Percentiles rank a stretch among this genome's conserved stretches.
phyloP scores from a whole-genome alignment of 2,113 vertebrate species.

The Craseonycteris thonglongyai region DNA sequence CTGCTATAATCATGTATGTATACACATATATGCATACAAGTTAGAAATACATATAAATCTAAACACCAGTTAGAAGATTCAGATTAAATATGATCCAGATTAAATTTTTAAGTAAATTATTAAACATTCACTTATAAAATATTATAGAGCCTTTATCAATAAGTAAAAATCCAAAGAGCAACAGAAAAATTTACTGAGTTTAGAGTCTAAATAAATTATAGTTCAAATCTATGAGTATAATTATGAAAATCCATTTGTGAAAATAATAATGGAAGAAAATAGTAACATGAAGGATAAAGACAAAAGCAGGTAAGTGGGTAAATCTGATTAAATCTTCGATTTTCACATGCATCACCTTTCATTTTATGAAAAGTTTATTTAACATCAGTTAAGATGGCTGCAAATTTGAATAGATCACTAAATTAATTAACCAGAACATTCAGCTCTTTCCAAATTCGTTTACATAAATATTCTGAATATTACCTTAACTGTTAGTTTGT shows the following conservation, averaged over 20 bases:
- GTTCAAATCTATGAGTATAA: neutral
- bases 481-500: neutral
- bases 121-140: neutral
- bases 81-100: neutral
- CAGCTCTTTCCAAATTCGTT: conserved; percentile 2
- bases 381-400: neutral
- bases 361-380: neutral
- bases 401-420: neutral
- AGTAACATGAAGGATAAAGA: neutral
- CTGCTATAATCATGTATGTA: neutral
- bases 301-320: neutral
- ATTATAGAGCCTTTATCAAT: neutral
- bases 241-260: neutral
- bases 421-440: neutral
- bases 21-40: neutral
- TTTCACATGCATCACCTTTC: neutral
- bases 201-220: neutral
- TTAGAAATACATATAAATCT: neutral
- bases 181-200: neutral
- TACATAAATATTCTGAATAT: neutral
- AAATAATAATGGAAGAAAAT: neutral
- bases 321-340: conserved; percentile 15
- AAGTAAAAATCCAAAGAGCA: neutral
- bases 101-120: neutral
- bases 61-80: neutral